Evolutionary conservation across 2,113 vertebrate genomes (phyloP).

Genomic region (Chloroceryle aenea): DNA sequence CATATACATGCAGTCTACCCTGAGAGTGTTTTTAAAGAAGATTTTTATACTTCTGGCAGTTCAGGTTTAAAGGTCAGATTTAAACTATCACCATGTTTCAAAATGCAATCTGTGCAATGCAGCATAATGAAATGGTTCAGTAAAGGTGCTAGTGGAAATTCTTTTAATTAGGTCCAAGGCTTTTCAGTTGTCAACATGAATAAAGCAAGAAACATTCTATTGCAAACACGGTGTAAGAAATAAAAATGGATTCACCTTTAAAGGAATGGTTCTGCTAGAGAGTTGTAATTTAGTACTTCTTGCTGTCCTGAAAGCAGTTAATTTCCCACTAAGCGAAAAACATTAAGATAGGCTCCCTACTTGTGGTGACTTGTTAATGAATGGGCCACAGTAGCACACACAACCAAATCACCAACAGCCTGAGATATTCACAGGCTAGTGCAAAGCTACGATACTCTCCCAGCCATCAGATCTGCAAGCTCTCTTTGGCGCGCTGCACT

Average conservation of each 20-base stretch:
- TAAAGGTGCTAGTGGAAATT: slow-evolving; percentile 86
- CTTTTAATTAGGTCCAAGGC: slow-evolving; percentile 88
- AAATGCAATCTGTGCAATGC: slow-evolving; percentile 86
- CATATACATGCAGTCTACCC: slow-evolving; percentile 50
- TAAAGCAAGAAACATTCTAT: slow-evolving; percentile 80
- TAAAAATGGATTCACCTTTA: slow-evolving; percentile 74
- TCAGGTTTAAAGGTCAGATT: slow-evolving; percentile 84
- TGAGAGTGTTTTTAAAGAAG: slow-evolving; percentile 72
- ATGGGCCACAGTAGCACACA: neutral
- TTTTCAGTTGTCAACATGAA: slow-evolving; percentile 89
- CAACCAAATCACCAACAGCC: neutral
- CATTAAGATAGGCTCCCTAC: neutral
- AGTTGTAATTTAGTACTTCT: slow-evolving; percentile 43
- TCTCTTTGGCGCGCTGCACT: neutral
- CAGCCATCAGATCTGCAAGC: neutral
- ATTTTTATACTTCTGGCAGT: slow-evolving; percentile 83
- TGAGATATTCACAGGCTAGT: neutral
- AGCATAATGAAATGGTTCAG: slow-evolving; percentile 88
- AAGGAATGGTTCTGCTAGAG: slow-evolving; percentile 42
- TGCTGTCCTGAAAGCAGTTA: slow-evolving; percentile 1
- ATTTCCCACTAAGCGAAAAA: neutral
- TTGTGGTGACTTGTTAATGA: neutral
- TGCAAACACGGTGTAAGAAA: slow-evolving; percentile 73
- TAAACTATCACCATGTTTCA: slow-evolving; percentile 85
- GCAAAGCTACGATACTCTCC: neutral